These are phyloP conservation scores for Lasioglossum calceatum DNA, from an alignment of 2,888 invertebrate species.

Conservation along the genomic window DNA sequence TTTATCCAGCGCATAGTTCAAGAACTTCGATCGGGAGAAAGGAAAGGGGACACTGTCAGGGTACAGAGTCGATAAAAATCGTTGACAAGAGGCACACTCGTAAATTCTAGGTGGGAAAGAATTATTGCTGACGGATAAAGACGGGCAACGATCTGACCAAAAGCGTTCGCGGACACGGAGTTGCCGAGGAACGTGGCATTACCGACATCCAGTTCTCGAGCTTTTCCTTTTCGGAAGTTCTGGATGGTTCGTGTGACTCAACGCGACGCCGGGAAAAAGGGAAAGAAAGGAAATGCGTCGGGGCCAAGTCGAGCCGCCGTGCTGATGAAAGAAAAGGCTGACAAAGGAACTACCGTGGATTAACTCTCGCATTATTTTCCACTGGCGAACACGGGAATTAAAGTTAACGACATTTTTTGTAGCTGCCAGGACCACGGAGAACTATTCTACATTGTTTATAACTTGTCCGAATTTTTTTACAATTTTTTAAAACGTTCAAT, in stretches of 20 bases:
- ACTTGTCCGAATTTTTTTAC: background rate
- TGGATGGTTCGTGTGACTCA: slow-evolving; percentile 52
- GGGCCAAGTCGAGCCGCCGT: background rate
- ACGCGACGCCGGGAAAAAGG: slow-evolving; percentile 8
- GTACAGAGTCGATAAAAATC: slow-evolving; percentile 58
- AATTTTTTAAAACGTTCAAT: background rate
- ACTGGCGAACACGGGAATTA: no score
- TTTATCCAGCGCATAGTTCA: background rate
- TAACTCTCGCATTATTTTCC: slow-evolving; percentile 38
- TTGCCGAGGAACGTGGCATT: slow-evolving; percentile 48
- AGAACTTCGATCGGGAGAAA: background rate
- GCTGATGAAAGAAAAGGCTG: slow-evolving; percentile 36
- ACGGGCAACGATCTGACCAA: slow-evolving; percentile 51
- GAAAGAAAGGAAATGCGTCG: slow-evolving; percentile 31
- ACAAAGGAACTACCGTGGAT: slow-evolving; percentile 51
- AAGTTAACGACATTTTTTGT: background rate
- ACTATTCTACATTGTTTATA: background rate
- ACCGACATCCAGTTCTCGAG: slow-evolving; percentile 41
- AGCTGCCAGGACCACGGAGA: background rate
- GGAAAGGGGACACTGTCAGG: background rate
- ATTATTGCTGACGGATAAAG: slow-evolving; percentile 59
- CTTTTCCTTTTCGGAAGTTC: slow-evolving; percentile 43
- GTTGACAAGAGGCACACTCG: slow-evolving; percentile 29
- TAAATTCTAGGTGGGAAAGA: slow-evolving; percentile 61
- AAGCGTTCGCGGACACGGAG: slow-evolving; percentile 37